Evolutionary conservation across 1,140 invertebrate species (phyloP), one percentile per base, ranked within the genome.

Genomic region (Pseudomyrmex cubaensis): DNA sequence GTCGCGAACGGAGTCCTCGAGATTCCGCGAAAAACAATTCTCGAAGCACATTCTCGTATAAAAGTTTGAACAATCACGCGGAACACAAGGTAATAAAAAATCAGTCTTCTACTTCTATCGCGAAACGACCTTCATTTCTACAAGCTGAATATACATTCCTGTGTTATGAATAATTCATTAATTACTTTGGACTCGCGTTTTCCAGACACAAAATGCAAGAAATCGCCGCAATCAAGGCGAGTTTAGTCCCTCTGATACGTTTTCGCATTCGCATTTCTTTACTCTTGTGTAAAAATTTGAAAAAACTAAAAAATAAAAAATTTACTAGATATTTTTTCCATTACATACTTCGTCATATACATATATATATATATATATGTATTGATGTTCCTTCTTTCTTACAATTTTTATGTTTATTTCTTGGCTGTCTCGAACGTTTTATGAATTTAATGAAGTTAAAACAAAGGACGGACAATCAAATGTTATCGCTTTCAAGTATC

Each of bases 121-220:
- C 44, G 20, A 20, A 72, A 59, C 35, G 35, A 80, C 66, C 54
- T 80, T 80, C 44, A 35, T 73, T 80, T 80, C 44, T 35, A 5
- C 35, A 35, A 74, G 35, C 35, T 8, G 62, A 1, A 48, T 2
- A 48, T 2, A 15, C 44, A 52, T 77, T 5, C 59, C 35, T 70
- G 10, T 48, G 35, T 7, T 35, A 61, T 66, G 77, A 82, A 82
- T 80, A 82, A 80, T 75, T 80, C 15, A 48, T 56, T 50, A 35
- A 35, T 84, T 20, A 57, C 66, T 73, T 80, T 8, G n/a, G 35
- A 59, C 44, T 66, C 35, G 35, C 5, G 35, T 35, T 66, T 74
- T 84, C 78, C 15, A 35, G 44, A 63, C 44, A 66, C 48, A 62
- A 25, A 25, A 57, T 64, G n/a, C 25, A 44, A 35, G 46, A 35